Evolutionary conservation across 2,113 vertebrate species (phyloP).

Genomic region (human (Homo sapiens)): DNA sequence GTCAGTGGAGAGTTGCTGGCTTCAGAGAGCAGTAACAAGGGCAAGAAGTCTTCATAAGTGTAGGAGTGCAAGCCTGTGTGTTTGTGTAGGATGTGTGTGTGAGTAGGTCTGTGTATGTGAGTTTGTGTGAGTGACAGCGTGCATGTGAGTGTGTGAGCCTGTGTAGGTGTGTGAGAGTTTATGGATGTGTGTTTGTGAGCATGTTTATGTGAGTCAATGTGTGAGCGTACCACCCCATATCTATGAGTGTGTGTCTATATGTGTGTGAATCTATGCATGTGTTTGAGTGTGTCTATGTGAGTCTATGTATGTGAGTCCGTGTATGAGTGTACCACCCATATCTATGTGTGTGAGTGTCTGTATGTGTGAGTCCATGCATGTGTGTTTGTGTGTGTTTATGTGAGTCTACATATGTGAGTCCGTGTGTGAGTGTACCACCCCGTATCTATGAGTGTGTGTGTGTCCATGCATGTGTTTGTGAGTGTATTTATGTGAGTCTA

Average conservation of each 20-base stretch:
- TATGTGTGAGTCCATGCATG: no score
- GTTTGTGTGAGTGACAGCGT: background rate
- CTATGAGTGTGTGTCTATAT: background rate
- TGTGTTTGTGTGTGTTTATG: background rate
- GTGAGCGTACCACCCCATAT: background rate
- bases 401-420: background rate
- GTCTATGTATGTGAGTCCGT: background rate
- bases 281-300: background rate
- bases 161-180: background rate
- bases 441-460: background rate
- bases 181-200: background rate
- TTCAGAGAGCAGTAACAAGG: background rate
- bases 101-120: background rate
- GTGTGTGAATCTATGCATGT: background rate
- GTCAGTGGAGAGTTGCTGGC: background rate
- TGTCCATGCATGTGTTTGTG: background rate
- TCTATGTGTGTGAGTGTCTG: background rate
- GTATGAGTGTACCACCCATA: background rate
- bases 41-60: fast-evolving
- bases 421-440: no score
- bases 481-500: background rate
- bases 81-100: no score
- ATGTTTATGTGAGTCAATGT: background rate
- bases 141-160: background rate
- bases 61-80: no score